These are phyloP conservation scores for Danio kyathit DNA, from an alignment of 2,797 vertebrate species.

Conservation along the genomic window DNA sequence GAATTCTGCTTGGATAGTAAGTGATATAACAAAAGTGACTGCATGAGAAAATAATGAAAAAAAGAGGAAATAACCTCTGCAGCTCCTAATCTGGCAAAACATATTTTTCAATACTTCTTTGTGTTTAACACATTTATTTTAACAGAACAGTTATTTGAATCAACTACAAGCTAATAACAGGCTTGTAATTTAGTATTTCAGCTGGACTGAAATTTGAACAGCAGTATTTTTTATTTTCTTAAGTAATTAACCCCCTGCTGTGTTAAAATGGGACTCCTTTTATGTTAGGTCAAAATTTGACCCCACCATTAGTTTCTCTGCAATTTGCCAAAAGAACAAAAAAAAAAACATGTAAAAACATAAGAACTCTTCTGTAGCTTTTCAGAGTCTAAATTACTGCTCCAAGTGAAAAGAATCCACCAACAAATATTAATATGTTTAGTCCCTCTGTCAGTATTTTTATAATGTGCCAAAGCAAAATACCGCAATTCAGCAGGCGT, in stretches of 20 bases:
- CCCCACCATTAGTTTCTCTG: neutral
- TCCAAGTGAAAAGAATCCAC: too few species aligned
- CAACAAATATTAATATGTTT: too few species aligned
- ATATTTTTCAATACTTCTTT: neutral
- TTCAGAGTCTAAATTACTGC: neutral
- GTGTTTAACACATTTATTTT: neutral
- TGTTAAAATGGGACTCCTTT: neutral
- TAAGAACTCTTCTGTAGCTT: neutral
- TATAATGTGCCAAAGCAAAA: too few species aligned
- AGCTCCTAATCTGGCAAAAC: neutral
- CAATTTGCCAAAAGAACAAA: neutral
- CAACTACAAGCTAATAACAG: too few species aligned
- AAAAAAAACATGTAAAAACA: neutral
- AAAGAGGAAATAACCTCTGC: neutral
- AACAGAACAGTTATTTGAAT: neutral
- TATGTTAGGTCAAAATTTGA: neutral
- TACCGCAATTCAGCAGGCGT: too few species aligned
- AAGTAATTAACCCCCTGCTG: neutral
- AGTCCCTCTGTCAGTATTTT: too few species aligned
- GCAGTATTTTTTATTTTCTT: neutral
- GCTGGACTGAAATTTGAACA: neutral
- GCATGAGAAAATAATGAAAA: neutral
- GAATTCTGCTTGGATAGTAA: neutral
- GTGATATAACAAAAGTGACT: slow-evolving; percentile 14
- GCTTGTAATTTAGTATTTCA: too few species aligned